A percentile compares a stretch with the other conserved stretches of the same genome.
Evolutionary conservation across 2,113 vertebrate species (phyloP).

Genomic region (Protomyctophum bolini): DNA sequence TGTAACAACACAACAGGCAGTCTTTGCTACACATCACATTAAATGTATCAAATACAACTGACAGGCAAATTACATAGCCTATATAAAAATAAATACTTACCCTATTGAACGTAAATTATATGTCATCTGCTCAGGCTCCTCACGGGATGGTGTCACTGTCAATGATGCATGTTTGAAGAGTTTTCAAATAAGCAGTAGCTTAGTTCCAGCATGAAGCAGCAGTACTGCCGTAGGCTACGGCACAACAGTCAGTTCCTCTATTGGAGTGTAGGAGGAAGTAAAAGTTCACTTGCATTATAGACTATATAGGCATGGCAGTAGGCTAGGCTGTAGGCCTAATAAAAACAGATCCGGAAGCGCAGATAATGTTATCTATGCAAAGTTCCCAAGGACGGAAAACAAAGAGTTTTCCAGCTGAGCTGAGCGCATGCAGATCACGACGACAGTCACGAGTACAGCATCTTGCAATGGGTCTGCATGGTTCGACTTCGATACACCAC

Average conservation of each 20-base stretch:
- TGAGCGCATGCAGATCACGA: no score
- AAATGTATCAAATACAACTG: neutral
- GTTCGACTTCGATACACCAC: no score
- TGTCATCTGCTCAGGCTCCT: neutral
- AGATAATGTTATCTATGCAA: conserved; percentile 78
- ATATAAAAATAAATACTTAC: conserved; percentile 37
- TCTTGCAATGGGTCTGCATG: no score
- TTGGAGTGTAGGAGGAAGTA: conserved; percentile 80
- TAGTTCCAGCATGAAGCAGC: conserved; percentile 21
- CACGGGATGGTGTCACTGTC: conserved; percentile 31
- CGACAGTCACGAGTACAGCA: no score
- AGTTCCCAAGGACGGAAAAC: conserved; percentile 28
- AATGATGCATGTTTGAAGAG: conserved; percentile 49
- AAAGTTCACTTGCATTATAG: conserved; percentile 72
- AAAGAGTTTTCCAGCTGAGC: neutral
- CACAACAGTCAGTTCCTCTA: conserved; percentile 81
- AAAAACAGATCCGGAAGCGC: conserved; percentile 72
- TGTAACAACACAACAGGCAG: neutral
- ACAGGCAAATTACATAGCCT: no score
- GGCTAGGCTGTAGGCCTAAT: no score
- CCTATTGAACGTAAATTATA: conserved; percentile 15
- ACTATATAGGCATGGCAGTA: conserved; percentile 38
- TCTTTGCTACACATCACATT: neutral
- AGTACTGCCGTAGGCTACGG: conserved; percentile 13
- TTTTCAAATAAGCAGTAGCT: conserved; percentile 28